These are phyloP conservation scores for Phenganax marumi DNA, from an alignment of 92 coral and sea anemone genomes.

Conservation along the genomic window DNA sequence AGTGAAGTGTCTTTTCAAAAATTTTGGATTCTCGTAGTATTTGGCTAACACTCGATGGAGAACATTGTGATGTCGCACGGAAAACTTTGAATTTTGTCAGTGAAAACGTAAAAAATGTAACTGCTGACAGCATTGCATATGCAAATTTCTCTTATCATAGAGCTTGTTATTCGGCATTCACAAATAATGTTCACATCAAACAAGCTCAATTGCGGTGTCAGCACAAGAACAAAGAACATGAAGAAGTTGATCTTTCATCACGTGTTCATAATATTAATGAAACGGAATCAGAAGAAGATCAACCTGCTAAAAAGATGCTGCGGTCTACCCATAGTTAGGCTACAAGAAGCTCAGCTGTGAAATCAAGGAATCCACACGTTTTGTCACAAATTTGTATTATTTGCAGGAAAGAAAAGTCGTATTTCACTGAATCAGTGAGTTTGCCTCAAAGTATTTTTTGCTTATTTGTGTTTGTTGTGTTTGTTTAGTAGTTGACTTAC, in stretches of 20 bases:
- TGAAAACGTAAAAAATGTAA: neutral
- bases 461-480: no score
- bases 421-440: no score
- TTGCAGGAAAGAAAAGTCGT: no score
- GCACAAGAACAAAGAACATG: constrained; percentile 21
- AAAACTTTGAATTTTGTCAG: no score
- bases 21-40: no score
- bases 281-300: constrained; percentile 25
- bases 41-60: no score
- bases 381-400: no score
- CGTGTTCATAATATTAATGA: constrained; percentile 18
- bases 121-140: neutral
- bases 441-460: no score
- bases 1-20: no score
- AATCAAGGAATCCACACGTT: neutral
- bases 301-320: constrained; percentile 48
- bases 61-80: no score
- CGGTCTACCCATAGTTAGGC: constrained; percentile 33
- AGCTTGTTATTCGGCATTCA: neutral
- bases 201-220: constrained; percentile 22
- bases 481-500: no score
- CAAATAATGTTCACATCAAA: neutral
- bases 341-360: neutral
- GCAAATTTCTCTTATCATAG: neutral
- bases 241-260: constrained; percentile 37